Percentiles rank a stretch among this genome's conserved stretches.
These are phyloP conservation scores for Nematolebias whitei DNA, from an alignment of 2,113 vertebrate species.

Conservation along the genomic window DNA sequence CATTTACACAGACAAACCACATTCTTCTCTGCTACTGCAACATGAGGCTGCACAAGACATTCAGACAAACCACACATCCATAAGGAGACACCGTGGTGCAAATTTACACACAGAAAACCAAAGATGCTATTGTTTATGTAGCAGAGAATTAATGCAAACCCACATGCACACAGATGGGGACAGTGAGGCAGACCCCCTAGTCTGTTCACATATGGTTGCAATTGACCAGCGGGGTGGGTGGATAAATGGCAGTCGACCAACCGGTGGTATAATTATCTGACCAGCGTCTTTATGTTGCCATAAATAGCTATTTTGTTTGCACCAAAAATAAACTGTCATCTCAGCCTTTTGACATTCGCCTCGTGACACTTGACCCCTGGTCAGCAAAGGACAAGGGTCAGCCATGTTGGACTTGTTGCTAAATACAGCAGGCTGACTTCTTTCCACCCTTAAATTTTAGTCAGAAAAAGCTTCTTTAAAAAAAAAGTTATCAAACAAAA, in stretches of 20 bases:
- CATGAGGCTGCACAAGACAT: conserved; percentile 5
- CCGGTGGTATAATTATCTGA: conserved; percentile 72
- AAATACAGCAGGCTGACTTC: conserved; percentile 55
- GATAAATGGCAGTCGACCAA: conserved; percentile 73
- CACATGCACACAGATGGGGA: conserved; percentile 48
- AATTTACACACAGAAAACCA: conserved; percentile 31
- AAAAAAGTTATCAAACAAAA: no score
- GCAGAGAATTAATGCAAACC: conserved; percentile 36
- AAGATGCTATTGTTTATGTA: conserved; percentile 38
- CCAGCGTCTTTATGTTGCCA: conserved; percentile 68
- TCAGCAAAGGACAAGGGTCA: conserved; percentile 46
- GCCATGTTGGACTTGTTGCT: conserved; percentile 53
- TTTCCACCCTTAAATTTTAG: conserved; percentile 59
- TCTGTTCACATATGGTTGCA: conserved; percentile 76
- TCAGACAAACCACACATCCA: conserved; percentile 1
- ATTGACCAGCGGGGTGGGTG: conserved; percentile 71
- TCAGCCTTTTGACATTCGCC: conserved; percentile 64
- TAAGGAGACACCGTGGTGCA: conserved; percentile 6
- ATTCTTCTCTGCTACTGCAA: conserved; percentile 15
- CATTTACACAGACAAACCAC: conserved; percentile 59
- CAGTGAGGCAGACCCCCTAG: conserved; percentile 67
- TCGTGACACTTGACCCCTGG: conserved; percentile 59
- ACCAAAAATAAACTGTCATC: conserved; percentile 77
- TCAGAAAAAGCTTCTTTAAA: neutral
- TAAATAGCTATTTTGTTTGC: conserved; percentile 74